phyloP scores from a whole-genome alignment of 2,113 vertebrate genomes.

The Tyrannus savana region DNA sequence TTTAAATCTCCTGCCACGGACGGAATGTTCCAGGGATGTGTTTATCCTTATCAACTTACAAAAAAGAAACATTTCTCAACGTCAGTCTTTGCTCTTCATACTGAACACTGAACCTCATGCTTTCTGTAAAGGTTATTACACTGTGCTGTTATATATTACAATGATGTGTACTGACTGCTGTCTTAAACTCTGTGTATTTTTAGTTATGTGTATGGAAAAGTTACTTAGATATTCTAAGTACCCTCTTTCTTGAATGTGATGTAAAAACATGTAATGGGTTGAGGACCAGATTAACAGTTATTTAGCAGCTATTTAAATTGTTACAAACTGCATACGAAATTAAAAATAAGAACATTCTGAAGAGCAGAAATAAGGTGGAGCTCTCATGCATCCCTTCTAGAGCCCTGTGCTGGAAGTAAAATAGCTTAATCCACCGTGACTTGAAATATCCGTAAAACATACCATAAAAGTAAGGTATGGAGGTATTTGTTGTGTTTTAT shows the following conservation, averaged over 20 bases:
- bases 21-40: background rate
- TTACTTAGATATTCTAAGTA: background rate
- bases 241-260: background rate
- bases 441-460: background rate
- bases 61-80: background rate
- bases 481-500: constrained; percentile 15
- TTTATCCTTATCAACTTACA: constrained; percentile 8
- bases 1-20: background rate
- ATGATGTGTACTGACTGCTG: background rate
- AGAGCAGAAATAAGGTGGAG: background rate
- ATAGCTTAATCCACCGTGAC: background rate
- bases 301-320: constrained; percentile 1
- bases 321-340: background rate
- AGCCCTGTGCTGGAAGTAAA: background rate
- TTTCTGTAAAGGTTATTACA: background rate
- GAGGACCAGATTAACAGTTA: background rate
- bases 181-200: background rate
- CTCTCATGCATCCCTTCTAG: background rate
- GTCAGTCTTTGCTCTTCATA: background rate
- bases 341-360: background rate
- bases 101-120: background rate
- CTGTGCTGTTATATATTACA: background rate
- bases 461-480: constrained; percentile 3
- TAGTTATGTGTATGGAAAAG: background rate
- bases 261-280: background rate